Percentiles rank a stretch among this genome's conserved stretches.
phyloP scores from a whole-genome alignment of 1,140 invertebrate genomes.

The Chrysoperla carnea region DNA sequence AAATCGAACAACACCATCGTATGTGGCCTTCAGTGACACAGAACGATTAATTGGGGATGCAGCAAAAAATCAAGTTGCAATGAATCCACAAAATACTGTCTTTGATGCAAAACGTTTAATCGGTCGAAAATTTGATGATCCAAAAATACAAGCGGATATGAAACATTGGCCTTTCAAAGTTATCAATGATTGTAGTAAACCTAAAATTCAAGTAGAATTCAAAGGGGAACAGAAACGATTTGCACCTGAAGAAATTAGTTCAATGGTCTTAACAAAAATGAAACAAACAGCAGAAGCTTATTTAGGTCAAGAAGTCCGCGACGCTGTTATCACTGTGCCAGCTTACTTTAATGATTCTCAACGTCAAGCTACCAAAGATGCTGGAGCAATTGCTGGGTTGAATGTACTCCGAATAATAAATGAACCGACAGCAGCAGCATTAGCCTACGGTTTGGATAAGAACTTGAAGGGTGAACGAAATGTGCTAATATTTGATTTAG shows the following conservation, averaged over 20 bases:
- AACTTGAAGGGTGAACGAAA: conserved; percentile 52
- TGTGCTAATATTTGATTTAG: conserved; percentile 45
- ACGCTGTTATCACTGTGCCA: conserved; percentile 34
- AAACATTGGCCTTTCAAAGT: conserved; percentile 53
- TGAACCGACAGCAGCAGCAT: conserved; percentile 62
- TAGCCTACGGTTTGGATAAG: conserved; percentile 61
- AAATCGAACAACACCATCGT: conserved; percentile 79
- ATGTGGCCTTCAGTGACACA: conserved; percentile 73
- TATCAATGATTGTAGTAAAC: conserved; percentile 35
- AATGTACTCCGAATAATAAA: conserved; percentile 59
- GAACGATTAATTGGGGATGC: conserved; percentile 53
- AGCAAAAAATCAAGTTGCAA: conserved; percentile 35
- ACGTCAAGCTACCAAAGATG: conserved; percentile 48
- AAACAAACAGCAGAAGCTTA: conserved; percentile 37
- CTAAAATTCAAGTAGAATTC: conserved; percentile 46
- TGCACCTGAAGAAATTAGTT: conserved; percentile 56
- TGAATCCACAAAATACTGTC: conserved; percentile 54
- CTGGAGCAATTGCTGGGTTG: conserved; percentile 42
- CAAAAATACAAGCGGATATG: conserved; percentile 45
- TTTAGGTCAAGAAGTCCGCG: conserved; percentile 22
- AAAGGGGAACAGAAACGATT: conserved; percentile 57
- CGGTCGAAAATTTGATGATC: conserved; percentile 44
- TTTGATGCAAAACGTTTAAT: conserved; percentile 49
- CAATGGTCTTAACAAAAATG: conserved; percentile 44
- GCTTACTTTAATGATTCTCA: conserved; percentile 55